phyloP scores from a whole-genome alignment of 2,888 invertebrate genomes.

The Hypomecis atomaria region DNA sequence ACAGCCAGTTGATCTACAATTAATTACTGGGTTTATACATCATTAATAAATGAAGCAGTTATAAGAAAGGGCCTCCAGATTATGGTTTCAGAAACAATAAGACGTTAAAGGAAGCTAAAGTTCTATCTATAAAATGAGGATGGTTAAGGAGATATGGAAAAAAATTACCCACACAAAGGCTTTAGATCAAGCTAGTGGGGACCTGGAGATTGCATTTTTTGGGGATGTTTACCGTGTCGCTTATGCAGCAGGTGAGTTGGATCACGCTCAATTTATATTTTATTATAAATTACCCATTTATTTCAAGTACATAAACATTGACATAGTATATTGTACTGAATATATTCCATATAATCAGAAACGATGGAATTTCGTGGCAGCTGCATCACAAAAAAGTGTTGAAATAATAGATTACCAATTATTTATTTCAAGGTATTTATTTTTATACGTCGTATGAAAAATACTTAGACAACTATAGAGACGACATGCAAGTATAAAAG shows the following conservation, averaged over 20 bases:
- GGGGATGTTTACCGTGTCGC: constrained; percentile 65
- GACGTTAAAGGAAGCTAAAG: background rate
- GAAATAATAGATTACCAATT: no score
- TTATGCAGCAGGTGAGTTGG: constrained; percentile 63
- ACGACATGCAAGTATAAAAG: background rate
- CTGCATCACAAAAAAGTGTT: no score
- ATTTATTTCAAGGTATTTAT: no score
- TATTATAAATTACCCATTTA: no score
- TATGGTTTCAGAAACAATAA: constrained; percentile 5
- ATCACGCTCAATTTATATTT: no score
- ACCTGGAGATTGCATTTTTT: constrained; percentile 65
- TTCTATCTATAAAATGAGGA: constrained; percentile 48
- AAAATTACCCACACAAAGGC: constrained; percentile 63
- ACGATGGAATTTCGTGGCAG: no score
- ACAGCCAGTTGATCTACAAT: constrained; percentile 19
- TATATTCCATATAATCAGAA: no score
- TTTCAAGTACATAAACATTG: no score
- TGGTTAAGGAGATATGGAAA: constrained; percentile 54
- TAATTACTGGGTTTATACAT: constrained; percentile 28
- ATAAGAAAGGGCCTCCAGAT: constrained; percentile 11
- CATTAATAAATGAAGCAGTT: constrained; percentile 14
- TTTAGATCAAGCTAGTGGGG: constrained; percentile 58
- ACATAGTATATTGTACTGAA: no score
- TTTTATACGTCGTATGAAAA: background rate
- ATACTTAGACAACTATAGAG: background rate